Conservation (phyloP, 2,888 invertebrate species). For the Zootermopsis nevadensis region DNA sequence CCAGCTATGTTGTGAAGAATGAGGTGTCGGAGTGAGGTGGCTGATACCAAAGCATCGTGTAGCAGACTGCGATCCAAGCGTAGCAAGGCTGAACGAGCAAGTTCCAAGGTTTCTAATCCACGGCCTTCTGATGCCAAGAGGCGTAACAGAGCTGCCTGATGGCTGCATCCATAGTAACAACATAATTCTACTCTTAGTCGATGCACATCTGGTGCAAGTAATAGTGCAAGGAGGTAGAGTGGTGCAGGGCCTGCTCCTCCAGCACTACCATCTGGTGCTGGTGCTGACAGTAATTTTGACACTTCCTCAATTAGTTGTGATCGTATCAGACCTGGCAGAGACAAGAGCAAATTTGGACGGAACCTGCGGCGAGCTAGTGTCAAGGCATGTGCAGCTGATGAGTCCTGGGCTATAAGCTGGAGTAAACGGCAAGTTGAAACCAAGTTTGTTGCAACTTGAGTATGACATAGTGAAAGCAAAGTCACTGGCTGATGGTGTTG, state of each 20-base stretch:
- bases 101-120: conserved; percentile 61
- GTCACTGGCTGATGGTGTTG: conserved; percentile 61
- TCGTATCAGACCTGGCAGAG: conserved; percentile 61
- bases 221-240: conserved; percentile 60
- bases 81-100: conserved; percentile 61
- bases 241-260: conserved; percentile 62
- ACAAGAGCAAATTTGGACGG: conserved; percentile 61
- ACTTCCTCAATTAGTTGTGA: conserved; percentile 62
- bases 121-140: conserved; percentile 61
- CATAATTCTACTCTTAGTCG: conserved; percentile 62
- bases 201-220: conserved; percentile 62
- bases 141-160: conserved; percentile 62
- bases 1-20: conserved; percentile 63
- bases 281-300: conserved; percentile 60
- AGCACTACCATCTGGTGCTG: conserved; percentile 60
- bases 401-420: conserved; percentile 62
- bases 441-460: conserved; percentile 61
- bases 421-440: conserved; percentile 61
- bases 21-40: conserved; percentile 60
- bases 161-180: conserved; percentile 65
- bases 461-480: conserved; percentile 61
- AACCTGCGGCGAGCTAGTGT: conserved; percentile 60
- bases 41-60: conserved; percentile 60
- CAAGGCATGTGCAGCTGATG: conserved; percentile 60
- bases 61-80: conserved; percentile 62